Base-by-base conservation (phyloP, 1,140 invertebrate genomes). In the Drosophila arizonae region DNA sequence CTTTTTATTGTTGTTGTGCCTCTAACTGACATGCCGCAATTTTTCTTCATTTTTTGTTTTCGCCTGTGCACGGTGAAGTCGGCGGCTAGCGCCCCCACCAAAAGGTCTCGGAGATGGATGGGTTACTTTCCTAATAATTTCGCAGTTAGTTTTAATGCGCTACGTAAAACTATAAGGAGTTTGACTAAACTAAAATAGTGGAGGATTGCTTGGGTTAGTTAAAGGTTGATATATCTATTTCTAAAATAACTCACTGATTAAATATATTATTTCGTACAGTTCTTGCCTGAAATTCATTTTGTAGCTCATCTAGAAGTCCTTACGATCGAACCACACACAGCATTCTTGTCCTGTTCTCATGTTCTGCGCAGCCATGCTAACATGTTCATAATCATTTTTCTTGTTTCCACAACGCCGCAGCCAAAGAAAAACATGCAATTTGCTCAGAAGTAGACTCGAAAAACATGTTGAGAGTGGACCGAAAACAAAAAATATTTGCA, bases 41-140 rank as follows among this genome's bases (percentile, higher is more conserved):
- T 87, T 87, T 82, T 87, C 82, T 87, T 88, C 84, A 88, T 87
- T 87, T 86, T 55, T 69, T 30, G 28, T 30, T 64, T 64, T 61
- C 46, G 74, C 71, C 64, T 75, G 66, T 69, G 58, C 76, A 58
- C 58, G 21, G 48, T 60, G 36, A 4, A 39, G 45, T 54, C 50
- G 30, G 45, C 46, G 75, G 62, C 76, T 57, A 50, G 46, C 1
- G 11, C 28, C 46, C 33, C 30, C 36, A 3, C 36, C 9, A 39
- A 62, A 62, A 43, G 46, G 79, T 65, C 61, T 48, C 62, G 24
- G 66, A 87, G 79, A 86, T 86, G 76, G 76, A 86, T 87, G 84
- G 76, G 82, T 79, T 86, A 76, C 77, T 77, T 77, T 79, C 76
- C 72, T 87, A 87, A 88, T 87, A 87, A 79, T 87, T 87, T 87